Evolutionary conservation across 2,888 invertebrate genomes (phyloP).

Genomic region (Dryobota labecula): DNA sequence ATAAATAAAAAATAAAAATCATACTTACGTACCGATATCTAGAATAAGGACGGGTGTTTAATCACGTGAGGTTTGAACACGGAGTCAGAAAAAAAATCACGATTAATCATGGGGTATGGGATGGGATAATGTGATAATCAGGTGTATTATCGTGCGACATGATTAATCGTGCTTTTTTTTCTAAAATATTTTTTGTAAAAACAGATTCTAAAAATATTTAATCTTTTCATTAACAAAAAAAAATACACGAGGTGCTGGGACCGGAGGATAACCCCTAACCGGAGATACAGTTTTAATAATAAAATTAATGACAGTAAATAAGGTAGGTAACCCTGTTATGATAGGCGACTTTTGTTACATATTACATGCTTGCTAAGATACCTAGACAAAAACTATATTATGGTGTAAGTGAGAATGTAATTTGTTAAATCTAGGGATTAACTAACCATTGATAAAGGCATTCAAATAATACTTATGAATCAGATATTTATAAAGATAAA

Average conservation of each 20-base stretch:
- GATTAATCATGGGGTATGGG: too few relatives aligned
- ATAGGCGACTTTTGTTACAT: background rate
- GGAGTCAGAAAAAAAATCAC: background rate
- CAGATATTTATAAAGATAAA: background rate
- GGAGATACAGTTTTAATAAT: background rate
- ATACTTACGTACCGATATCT: background rate
- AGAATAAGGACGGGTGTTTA: background rate
- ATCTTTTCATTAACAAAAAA: background rate
- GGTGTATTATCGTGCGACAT: background rate
- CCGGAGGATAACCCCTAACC: too few relatives aligned
- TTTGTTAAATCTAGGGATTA: background rate
- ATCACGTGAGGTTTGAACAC: background rate
- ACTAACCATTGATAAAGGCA: background rate
- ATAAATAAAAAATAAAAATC: conserved; percentile 5
- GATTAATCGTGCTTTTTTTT: too few relatives aligned
- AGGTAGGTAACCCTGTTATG: too few relatives aligned
- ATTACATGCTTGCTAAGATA: background rate
- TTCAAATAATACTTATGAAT: background rate
- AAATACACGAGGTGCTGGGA: background rate
- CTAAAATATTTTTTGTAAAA: background rate
- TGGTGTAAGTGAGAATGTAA: background rate
- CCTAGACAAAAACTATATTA: background rate
- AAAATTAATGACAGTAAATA: conserved; percentile 9
- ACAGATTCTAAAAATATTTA: background rate
- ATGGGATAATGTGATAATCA: background rate